Evolutionary conservation across 1,140 invertebrate species (phyloP).

Genomic region (Sitobion miscanthi): DNA sequence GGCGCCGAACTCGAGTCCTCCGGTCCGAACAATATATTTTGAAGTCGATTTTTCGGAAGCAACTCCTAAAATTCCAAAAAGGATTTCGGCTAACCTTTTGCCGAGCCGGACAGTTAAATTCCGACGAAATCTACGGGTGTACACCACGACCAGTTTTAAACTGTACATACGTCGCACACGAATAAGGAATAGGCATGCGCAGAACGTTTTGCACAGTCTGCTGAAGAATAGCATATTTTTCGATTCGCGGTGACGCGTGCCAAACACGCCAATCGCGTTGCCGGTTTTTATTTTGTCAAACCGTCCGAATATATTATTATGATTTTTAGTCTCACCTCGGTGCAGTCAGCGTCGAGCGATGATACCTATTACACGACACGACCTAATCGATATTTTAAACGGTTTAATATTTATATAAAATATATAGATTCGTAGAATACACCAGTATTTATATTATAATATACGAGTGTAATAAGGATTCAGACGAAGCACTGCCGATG

Average conservation of each 20-base stretch:
- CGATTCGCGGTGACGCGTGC: not conserved
- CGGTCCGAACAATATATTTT: not conserved
- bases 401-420: too few species aligned
- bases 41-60: not conserved
- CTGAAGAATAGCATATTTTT: not conserved
- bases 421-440: too few species aligned
- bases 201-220: not conserved
- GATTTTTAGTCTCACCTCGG: not conserved
- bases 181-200: not conserved
- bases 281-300: not conserved
- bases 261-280: not conserved
- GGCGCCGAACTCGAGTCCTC: not conserved
- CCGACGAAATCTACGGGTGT: too few species aligned
- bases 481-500: too few species aligned
- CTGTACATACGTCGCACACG: not conserved
- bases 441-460: too few species aligned
- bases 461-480: too few species aligned
- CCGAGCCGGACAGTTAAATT: too few species aligned
- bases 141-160: too few species aligned
- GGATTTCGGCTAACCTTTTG: too few species aligned
- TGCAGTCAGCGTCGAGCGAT: too few species aligned
- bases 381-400: too few species aligned
- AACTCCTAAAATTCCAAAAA: not conserved
- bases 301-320: not conserved
- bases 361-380: too few species aligned